phyloP scores from a whole-genome alignment of 2,797 vertebrate genomes.

The Arvicola amphibius region DNA sequence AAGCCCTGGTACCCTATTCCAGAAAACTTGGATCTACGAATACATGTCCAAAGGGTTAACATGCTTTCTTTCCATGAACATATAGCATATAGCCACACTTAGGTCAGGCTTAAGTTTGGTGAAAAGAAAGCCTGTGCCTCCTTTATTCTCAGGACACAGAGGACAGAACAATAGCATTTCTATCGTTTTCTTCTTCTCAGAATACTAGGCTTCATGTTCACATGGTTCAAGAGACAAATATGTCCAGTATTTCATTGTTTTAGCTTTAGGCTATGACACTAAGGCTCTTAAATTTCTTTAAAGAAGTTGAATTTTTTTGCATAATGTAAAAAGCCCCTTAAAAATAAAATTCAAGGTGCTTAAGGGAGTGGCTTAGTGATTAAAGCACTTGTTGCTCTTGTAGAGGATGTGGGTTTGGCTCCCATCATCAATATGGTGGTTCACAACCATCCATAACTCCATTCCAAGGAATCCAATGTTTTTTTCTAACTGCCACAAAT shows the following conservation, averaged over 20 bases:
- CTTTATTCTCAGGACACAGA: background rate
- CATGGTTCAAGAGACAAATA: background rate
- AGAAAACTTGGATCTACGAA: background rate
- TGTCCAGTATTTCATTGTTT: background rate
- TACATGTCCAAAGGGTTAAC: background rate
- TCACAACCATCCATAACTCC: background rate
- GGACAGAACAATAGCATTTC: background rate
- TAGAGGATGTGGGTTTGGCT: too few relatives aligned
- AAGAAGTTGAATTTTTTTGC: background rate
- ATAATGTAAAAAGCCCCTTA: background rate
- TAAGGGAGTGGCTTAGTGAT: background rate
- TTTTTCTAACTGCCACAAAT: background rate
- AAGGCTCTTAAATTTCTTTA: background rate
- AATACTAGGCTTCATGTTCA: background rate
- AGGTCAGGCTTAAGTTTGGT: background rate
- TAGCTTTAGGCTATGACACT: background rate
- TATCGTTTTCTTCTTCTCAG: background rate
- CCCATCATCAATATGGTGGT: too few relatives aligned
- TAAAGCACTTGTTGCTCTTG: background rate
- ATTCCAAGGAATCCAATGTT: background rate
- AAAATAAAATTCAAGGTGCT: slow-evolving; percentile 9
- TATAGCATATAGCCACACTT: background rate
- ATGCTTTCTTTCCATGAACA: background rate
- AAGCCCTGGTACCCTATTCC: background rate
- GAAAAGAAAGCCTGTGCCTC: background rate